Percentiles rank a stretch among this genome's conserved stretches.
Evolutionary conservation across 37 sponge, comb jelly and placozoan species (phyloP).

Genomic region (Beroe forskalii): DNA sequence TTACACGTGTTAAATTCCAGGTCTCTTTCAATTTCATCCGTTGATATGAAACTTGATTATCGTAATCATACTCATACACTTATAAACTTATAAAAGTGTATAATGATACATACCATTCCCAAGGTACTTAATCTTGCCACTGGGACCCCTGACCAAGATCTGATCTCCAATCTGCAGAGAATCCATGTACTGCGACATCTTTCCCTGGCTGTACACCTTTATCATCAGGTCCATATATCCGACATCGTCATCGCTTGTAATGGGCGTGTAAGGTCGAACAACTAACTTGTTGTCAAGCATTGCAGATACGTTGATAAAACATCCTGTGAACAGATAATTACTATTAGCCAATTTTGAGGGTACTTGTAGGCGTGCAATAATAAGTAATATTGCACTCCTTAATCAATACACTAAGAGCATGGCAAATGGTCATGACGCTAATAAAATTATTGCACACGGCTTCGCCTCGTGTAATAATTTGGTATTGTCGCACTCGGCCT

Average conservation of each 20-base stretch:
- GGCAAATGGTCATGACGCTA: too few relatives aligned
- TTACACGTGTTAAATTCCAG: too few relatives aligned
- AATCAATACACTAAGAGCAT: too few relatives aligned
- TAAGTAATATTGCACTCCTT: too few relatives aligned
- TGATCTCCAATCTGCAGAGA: constrained; percentile 78
- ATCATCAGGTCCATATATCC: constrained; percentile 96
- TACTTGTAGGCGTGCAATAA: too few relatives aligned
- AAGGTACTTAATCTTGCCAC: constrained; percentile 79
- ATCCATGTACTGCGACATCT: constrained; percentile 92
- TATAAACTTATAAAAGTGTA: too few relatives aligned
- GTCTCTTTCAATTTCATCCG: too few relatives aligned
- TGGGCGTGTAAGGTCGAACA: constrained; percentile 94
- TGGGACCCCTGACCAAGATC: constrained; percentile 80
- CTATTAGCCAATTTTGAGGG: background rate
- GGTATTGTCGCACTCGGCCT: too few relatives aligned
- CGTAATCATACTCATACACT: too few relatives aligned
- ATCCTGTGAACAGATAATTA: background rate
- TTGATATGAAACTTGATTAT: too few relatives aligned
- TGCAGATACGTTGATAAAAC: constrained; percentile 70
- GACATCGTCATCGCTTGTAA: constrained; percentile 83
- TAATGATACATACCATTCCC: constrained; percentile 67
- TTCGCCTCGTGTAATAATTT: too few relatives aligned
- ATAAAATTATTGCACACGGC: too few relatives aligned
- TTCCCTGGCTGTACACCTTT: constrained; percentile 83
- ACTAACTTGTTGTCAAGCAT: constrained; percentile 75